These are phyloP conservation scores for Corythornis leucogaster DNA, from an alignment of 2,797 vertebrate species.

Conservation along the genomic window DNA sequence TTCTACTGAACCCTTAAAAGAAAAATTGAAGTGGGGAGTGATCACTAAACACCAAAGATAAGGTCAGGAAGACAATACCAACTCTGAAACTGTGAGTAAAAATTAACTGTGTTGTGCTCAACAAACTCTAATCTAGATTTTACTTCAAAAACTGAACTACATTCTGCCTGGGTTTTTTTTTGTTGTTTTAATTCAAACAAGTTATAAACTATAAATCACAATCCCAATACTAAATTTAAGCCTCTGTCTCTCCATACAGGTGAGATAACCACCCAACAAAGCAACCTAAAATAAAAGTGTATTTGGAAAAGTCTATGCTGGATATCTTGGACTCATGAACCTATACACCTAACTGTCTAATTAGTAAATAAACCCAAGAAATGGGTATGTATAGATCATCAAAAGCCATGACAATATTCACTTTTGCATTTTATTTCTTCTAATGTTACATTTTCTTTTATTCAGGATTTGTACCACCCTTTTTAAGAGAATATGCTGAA, in stretches of 20 bases:
- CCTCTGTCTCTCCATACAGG: not conserved
- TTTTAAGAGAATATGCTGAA: not conserved
- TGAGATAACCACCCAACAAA: not conserved
- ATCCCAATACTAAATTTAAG: not conserved
- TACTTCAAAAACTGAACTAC: not conserved
- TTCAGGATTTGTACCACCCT: not conserved
- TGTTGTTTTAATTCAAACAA: not conserved
- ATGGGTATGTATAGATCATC: not conserved
- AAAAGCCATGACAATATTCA: not conserved
- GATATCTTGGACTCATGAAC: not conserved
- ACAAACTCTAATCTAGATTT: not conserved
- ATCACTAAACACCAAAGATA: not conserved
- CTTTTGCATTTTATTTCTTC: not conserved
- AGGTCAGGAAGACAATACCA: not conserved
- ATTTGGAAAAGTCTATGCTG: not conserved
- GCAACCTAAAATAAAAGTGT: not conserved
- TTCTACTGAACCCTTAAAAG: not conserved
- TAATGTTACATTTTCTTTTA: not conserved
- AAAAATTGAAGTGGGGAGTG: not conserved
- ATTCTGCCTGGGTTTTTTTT: not conserved
- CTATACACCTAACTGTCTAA: not conserved
- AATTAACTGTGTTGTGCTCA: not conserved
- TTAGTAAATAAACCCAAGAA: not conserved
- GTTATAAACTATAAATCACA: not conserved
- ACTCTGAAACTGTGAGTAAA: not conserved